These are phyloP conservation scores for Oreonectes daqikongensis DNA, from an alignment of 2,797 vertebrate genomes.

Conservation along the genomic window DNA sequence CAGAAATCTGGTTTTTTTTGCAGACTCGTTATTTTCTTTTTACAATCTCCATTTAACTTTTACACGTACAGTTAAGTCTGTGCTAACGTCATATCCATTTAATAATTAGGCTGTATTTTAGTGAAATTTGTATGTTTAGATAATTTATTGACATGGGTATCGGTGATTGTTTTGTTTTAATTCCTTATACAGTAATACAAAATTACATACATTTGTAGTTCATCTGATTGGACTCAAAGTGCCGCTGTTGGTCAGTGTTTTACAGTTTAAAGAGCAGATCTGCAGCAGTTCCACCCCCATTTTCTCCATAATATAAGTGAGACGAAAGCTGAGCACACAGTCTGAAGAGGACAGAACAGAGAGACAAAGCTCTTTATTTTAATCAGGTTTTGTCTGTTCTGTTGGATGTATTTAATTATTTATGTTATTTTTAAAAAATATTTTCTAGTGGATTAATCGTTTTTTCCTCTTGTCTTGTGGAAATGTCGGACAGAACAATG, in stretches of 20 bases:
- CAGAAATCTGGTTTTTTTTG: neutral
- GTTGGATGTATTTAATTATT: neutral
- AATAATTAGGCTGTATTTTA: too few relatives aligned
- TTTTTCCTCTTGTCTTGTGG: neutral
- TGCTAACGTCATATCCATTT: too few relatives aligned
- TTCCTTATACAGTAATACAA: neutral
- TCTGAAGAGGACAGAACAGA: neutral
- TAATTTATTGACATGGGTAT: slow-evolving; percentile 4
- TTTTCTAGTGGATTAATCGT: neutral
- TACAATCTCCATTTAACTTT: neutral
- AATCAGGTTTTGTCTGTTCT: too few relatives aligned
- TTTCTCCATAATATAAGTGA: neutral
- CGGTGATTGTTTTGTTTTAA: slow-evolving; percentile 14
- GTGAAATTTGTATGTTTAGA: too few relatives aligned
- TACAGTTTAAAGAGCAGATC: slow-evolving; percentile 1
- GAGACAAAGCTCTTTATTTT: neutral
- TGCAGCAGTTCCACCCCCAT: slow-evolving; percentile 6
- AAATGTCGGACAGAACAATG: slow-evolving; percentile 40
- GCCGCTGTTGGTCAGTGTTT: slow-evolving; percentile 63
- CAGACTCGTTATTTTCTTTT: too few relatives aligned
- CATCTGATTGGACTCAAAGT: slow-evolving; percentile 41
- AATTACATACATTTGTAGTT: neutral
- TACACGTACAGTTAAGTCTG: neutral
- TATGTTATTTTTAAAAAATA: too few relatives aligned
- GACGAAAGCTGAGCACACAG: neutral